These are phyloP conservation scores for Pogonus chalceus DNA, from an alignment of 1,140 invertebrate genomes.

Conservation along the genomic window DNA sequence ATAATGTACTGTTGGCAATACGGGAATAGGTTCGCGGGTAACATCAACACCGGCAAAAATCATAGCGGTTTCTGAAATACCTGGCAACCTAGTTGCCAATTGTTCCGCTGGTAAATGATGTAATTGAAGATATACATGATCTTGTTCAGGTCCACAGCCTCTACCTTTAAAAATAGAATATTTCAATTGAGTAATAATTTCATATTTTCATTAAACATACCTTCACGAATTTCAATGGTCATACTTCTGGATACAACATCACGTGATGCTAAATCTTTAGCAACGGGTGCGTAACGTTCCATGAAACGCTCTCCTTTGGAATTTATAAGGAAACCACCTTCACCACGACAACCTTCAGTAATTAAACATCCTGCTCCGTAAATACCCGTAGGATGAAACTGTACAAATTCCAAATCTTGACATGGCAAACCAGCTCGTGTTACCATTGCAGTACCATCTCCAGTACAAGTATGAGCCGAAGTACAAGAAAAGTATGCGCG, in stretches of 20 bases:
- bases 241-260: slow-evolving; percentile 77
- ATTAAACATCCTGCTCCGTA: slow-evolving; percentile 80
- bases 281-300: slow-evolving; percentile 76
- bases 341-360: slow-evolving; percentile 70
- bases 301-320: slow-evolving; percentile 76
- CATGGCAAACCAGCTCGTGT: slow-evolving; percentile 62
- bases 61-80: slow-evolving; percentile 64
- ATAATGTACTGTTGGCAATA: slow-evolving; percentile 80
- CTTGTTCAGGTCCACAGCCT: slow-evolving; percentile 67
- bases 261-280: slow-evolving; percentile 76
- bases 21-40: slow-evolving; percentile 73
- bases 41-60: slow-evolving; percentile 82
- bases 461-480: slow-evolving; percentile 78
- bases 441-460: slow-evolving; percentile 72
- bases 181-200: too few relatives aligned
- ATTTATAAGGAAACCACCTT: slow-evolving; percentile 75
- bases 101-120: slow-evolving; percentile 67
- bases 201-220: too few relatives aligned
- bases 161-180: slow-evolving; percentile 34
- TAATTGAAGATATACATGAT: slow-evolving; percentile 72
- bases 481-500: slow-evolving; percentile 76
- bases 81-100: slow-evolving; percentile 46
- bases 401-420: slow-evolving; percentile 77
- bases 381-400: slow-evolving; percentile 81
- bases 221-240: slow-evolving; percentile 77